Conservation (phyloP, 2,113 vertebrate species). For the Zootoca vivipara region DNA sequence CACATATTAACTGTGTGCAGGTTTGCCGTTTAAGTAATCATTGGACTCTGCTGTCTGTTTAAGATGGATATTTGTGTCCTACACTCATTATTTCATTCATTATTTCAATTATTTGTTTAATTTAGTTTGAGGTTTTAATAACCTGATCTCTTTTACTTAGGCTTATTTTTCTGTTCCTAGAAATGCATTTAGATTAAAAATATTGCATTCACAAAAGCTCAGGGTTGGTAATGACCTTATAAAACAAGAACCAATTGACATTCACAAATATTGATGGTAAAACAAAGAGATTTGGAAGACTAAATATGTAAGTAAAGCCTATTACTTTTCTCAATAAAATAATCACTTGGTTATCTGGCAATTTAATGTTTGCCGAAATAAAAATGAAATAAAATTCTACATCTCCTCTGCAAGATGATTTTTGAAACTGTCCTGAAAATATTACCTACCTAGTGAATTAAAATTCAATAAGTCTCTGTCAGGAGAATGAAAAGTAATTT, state of each 20-base stretch:
- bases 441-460: neutral
- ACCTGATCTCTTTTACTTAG: neutral
- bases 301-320: neutral
- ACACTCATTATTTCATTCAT: neutral
- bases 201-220: neutral
- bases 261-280: neutral
- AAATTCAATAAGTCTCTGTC: slow-evolving; percentile 5
- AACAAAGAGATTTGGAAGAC: neutral
- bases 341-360: neutral
- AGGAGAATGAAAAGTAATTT: slow-evolving; percentile 5
- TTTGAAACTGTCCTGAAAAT: neutral
- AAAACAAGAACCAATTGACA: neutral
- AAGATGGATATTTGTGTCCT: neutral
- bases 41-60: neutral
- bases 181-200: neutral
- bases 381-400: neutral
- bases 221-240: neutral
- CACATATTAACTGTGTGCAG: neutral
- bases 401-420: neutral
- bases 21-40: neutral
- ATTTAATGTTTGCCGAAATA: neutral
- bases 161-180: neutral
- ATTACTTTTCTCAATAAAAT: neutral
- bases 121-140: neutral
- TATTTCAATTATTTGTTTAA: neutral